Evolutionary conservation across 2,888 invertebrate species (phyloP), one percentile per base, ranked within the genome.

Genomic region (Nephrotoma appendiculata): DNA sequence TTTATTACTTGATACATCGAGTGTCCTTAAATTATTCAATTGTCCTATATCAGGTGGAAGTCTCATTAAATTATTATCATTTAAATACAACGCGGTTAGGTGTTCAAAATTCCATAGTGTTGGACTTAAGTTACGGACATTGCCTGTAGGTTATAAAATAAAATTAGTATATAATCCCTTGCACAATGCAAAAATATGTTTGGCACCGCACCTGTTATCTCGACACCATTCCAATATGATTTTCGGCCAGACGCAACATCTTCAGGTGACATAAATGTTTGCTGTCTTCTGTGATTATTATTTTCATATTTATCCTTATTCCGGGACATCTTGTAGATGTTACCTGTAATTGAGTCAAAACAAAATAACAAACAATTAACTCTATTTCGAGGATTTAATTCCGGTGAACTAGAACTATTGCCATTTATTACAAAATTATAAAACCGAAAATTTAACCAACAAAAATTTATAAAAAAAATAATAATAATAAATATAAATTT

Each of bases 1-100:
- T 92, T 98, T 98, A 93, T 99, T 99, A 92, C 95, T 96, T 89
- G 98, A 98, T 89, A 98, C 93, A 93, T 99, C 99, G 89, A 99
- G 93, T 88, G 96, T 95, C 89, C 96, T 95, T 88, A 99, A 94
- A 92, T 97, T 96, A 88, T 93, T 93, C 89, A 99, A 93, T 90
- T 95, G 94, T 89, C 95, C 95, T 90, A 99, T 98, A 91, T 99
- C 98, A 43, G 97, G 93, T 87, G 99, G 98, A 91, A 99, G 94
- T 90, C 97, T 94, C 90, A 96, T 95, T 90, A 99, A 94, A 91
- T 96, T 96, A 93, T 99, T 99, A 93, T 98, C 98, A 92, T 98
- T 98, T 90, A 99, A 94, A 93, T 98, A 98, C 90, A 99, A 93
- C 89, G 97, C 96, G 87, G 99, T 99, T 90, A 99, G 93, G 92